Base-by-base conservation (phyloP, 92 coral and sea anemone genomes). In the Paragorgia papillata region DNA sequence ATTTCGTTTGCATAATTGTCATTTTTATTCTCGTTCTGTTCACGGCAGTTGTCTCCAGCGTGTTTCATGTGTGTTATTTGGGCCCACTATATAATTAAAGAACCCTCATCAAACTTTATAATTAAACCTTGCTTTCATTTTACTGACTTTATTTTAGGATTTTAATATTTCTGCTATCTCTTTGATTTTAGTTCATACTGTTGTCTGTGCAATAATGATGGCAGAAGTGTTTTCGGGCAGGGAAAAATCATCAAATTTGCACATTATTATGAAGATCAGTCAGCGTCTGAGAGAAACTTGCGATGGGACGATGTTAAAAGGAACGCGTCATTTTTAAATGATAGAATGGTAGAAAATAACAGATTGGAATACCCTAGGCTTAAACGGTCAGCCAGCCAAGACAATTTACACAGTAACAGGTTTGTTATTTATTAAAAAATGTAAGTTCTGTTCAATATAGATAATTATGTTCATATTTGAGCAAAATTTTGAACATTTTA, bases 201-300 rank as follows among this genome's bases (percentile, higher is more conserved):
- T 85, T 96, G 95, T 0, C 61, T 95, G 64, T 95, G 99, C 39
- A 95, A 91, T 83, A 86, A 94, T 59, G 61, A 75, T 33, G 84
- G 81, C 60, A 85, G 88, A 69, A 91, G 90, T 56, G 66, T 85
- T 20, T 76, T 88, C 49, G 99, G 99, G 14, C 99, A 91, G 81
- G 99, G 99, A 0, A 89, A 91, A 32, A 79, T 95, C 59, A 80
- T 95, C 31, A 87, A 91, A 50, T 91, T 95, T 73, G 99, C 78
- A 21, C 78, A 41, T 54, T 71, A 29, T 41, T 51, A 71, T 28
- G 64, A 71, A 33, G 78, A 69, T 49, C 62, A 35, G 26, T 48
- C 28, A 4, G 8, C 60, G 22, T 29, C 73, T 24, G 76, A 58
- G 44, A 51, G 39, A 28, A 56, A 56, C 1, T 7, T 56, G 31